A percentile compares a stretch with the other conserved stretches of the same genome.
These are phyloP conservation scores for Lissonota sp. DNA, from an alignment of 2,888 invertebrate species.

Conservation along the genomic window DNA sequence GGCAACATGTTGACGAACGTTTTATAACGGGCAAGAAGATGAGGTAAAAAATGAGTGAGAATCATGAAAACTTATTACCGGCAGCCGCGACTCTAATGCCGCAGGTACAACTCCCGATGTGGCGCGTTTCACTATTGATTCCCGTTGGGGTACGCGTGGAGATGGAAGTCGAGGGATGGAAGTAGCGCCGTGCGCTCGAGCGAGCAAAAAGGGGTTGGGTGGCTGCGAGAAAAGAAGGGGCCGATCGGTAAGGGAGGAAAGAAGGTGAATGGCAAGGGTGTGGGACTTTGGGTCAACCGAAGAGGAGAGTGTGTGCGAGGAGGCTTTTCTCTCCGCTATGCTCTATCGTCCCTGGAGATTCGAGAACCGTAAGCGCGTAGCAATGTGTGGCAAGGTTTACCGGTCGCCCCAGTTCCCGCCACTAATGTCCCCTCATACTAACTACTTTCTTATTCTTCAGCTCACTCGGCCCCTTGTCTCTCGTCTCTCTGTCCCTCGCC, in stretches of 20 bases:
- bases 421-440: conserved; percentile 78
- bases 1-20: conserved; percentile 2
- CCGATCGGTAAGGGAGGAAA: background rate
- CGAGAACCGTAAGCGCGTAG: conserved; percentile 42
- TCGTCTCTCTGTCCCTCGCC: background rate
- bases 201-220: conserved; percentile 38
- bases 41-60: conserved; percentile 59
- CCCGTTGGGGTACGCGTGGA: conserved; percentile 66
- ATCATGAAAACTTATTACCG: conserved; percentile 49
- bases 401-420: conserved; percentile 74
- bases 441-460: conserved; percentile 76
- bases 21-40: conserved; percentile 15
- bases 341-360: conserved; percentile 3
- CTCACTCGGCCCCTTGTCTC: conserved; percentile 10
- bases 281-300: conserved; percentile 18
- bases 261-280: background rate
- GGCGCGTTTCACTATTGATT: conserved; percentile 75
- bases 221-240: background rate
- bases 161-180: conserved; percentile 61
- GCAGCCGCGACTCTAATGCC: conserved; percentile 53
- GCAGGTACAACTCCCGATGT: conserved; percentile 61
- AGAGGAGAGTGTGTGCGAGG: conserved; percentile 23
- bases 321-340: conserved; percentile 4
- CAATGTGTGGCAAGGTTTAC: conserved; percentile 64
- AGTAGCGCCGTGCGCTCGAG: conserved; percentile 52